Conservation (phyloP, 2,888 invertebrate genomes). For the Sphaeridia pumilis region DNA sequence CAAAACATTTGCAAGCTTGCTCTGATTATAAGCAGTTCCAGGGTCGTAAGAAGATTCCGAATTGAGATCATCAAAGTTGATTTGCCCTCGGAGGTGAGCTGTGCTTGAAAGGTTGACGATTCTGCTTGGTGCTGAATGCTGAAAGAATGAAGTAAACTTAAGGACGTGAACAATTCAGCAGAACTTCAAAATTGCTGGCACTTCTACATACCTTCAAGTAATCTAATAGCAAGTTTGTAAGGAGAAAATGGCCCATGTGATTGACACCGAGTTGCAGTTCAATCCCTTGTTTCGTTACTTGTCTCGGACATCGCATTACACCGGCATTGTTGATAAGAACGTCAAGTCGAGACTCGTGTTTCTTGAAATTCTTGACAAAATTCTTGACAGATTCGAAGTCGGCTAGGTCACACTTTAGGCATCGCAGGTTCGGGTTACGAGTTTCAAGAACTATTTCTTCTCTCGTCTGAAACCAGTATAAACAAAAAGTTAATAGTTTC, state of each 20-base stretch:
- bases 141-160: conserved; percentile 1
- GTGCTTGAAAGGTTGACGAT: conserved; percentile 62
- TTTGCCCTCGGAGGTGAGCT: conserved; percentile 55
- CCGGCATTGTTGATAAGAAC: conserved; percentile 72
- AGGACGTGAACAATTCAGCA: no score
- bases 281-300: conserved; percentile 62
- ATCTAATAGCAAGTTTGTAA: conserved; percentile 61
- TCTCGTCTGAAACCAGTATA: conserved; percentile 37
- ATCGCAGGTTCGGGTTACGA: conserved; percentile 63
- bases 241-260: conserved; percentile 67
- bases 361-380: conserved; percentile 50
- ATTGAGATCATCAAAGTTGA: conserved; percentile 59
- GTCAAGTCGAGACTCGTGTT: conserved; percentile 52
- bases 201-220: conserved; percentile 51
- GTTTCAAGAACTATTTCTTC: conserved; percentile 61
- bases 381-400: conserved; percentile 55
- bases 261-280: conserved; percentile 71
- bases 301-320: conserved; percentile 56
- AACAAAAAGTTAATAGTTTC: not conserved
- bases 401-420: conserved; percentile 62
- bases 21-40: conserved; percentile 56
- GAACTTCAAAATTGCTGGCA: no score
- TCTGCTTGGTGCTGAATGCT: conserved; percentile 46
- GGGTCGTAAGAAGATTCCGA: conserved; percentile 55
- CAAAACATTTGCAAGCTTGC: conserved; percentile 66